Base-by-base conservation (phyloP, 2,113 vertebrate species). In the Gymnobelideus leadbeateri region DNA sequence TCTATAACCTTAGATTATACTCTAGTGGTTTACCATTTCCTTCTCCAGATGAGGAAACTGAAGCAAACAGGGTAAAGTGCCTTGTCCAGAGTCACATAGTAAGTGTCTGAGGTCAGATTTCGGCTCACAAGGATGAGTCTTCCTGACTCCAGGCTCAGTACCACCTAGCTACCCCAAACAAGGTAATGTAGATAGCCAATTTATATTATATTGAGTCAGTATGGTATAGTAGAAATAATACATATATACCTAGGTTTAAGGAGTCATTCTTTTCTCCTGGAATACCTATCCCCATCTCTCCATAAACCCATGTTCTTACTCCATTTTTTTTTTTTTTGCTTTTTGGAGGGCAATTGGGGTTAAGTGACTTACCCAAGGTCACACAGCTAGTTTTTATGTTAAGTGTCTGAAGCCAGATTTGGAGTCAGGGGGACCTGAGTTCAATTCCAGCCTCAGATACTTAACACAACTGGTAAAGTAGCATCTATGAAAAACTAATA, bases 271-370 rank as follows among this genome's bases (percentile, higher is more conserved):
- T n/a, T 54, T 0, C 90, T 90, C 55, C 51, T 51, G 52, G 28
- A 68, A 31, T 95, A 52, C 51, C 91, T 96, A 8, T 77, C 95
- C 84, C 53, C n/a, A 94, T 77, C 21, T 96, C 8, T 96, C 24
- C 89, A 28, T 46, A 91, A 93, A 93, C 31, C 43, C 28, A 68
- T 31, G 37, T 47, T 77, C 14, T 43, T 46, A 5, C 43, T 31
- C 49, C 12, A 49, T 49, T 49, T 49, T 49, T 49, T 49, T 49
- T 49, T 49, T 49, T 49, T 49, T 49, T 49, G 47, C 47, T 49
- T 49, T 49, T 49, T 49, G 47, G 2, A 49, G 47, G 47, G 47
- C 47, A 49, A 49, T 49, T 49, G 47, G 47, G 47, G 47, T 49
- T 49, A 49, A 49, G 47, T 49, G 47, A 49, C 47, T 49, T 49